Percentiles rank a stretch among this genome's conserved stretches.
These are phyloP conservation scores for Mormyrops boulengeri DNA, from an alignment of 2,797 vertebrate species.

Conservation along the genomic window DNA sequence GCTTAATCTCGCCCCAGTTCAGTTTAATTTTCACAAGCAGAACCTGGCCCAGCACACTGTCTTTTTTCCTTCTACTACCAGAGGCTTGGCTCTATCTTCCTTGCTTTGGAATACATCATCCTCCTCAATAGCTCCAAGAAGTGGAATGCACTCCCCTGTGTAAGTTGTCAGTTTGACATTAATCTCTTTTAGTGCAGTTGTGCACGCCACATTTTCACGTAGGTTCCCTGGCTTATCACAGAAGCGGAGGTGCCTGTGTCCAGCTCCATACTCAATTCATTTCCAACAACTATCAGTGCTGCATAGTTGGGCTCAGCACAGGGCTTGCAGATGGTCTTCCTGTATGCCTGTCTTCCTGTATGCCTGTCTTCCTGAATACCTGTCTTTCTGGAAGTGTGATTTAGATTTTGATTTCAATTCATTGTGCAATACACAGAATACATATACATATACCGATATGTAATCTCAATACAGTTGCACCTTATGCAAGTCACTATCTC, in stretches of 20 bases:
- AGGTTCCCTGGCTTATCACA: slow-evolving; percentile 28
- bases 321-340: neutral
- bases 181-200: neutral
- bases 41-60: neutral
- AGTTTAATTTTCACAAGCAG: neutral
- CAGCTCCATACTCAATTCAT: slow-evolving; percentile 20
- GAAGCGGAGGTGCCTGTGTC: slow-evolving; percentile 18
- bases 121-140: neutral
- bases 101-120: neutral
- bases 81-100: neutral
- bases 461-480: too few relatives aligned
- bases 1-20: neutral
- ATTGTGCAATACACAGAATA: too few relatives aligned
- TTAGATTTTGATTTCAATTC: neutral
- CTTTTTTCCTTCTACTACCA: neutral
- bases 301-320: neutral
- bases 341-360: neutral
- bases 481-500: too few relatives aligned
- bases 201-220: neutral
- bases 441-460: too few relatives aligned
- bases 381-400: neutral
- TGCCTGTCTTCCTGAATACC: neutral
- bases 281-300: slow-evolving; percentile 4
- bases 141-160: neutral
- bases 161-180: neutral